Conservation (phyloP, 2,113 vertebrate species). For the Vombatus ursinus region DNA sequence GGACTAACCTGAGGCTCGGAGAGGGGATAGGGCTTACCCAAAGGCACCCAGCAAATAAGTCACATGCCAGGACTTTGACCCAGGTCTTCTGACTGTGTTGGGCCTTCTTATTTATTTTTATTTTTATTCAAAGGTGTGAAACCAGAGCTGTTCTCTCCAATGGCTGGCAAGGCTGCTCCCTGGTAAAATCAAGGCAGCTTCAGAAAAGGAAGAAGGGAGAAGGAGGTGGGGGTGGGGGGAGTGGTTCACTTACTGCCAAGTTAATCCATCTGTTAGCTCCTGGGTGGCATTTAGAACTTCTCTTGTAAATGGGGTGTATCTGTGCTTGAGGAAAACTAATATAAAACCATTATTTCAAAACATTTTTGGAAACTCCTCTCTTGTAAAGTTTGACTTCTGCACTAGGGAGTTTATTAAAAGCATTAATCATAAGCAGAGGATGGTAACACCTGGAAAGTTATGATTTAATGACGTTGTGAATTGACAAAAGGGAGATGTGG, state of each 20-base stretch:
- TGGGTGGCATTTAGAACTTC: not conserved
- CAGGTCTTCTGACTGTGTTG: not conserved
- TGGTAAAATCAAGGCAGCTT: not conserved
- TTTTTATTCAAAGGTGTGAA: not conserved
- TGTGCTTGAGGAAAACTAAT: conserved; percentile 3
- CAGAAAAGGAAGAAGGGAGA: not conserved
- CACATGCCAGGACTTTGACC: not conserved
- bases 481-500: too few relatives aligned
- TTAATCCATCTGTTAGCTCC: not conserved
- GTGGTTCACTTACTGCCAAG: not conserved
- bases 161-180: not conserved
- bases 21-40: not conserved
- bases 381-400: conserved; percentile 5
- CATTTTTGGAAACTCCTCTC: not conserved
- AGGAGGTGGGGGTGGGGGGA: not conserved
- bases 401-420: not conserved
- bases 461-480: not conserved
- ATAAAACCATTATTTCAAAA: conserved; percentile 35
- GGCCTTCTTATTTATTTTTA: not conserved
- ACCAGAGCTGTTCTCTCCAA: not conserved
- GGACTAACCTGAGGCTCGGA: not conserved
- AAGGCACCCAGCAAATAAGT: not conserved
- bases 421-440: not conserved
- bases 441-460: not conserved
- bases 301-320: not conserved